Conservation (phyloP, 2,113 vertebrate species). For the Gallinago paraguaiae region DNA sequence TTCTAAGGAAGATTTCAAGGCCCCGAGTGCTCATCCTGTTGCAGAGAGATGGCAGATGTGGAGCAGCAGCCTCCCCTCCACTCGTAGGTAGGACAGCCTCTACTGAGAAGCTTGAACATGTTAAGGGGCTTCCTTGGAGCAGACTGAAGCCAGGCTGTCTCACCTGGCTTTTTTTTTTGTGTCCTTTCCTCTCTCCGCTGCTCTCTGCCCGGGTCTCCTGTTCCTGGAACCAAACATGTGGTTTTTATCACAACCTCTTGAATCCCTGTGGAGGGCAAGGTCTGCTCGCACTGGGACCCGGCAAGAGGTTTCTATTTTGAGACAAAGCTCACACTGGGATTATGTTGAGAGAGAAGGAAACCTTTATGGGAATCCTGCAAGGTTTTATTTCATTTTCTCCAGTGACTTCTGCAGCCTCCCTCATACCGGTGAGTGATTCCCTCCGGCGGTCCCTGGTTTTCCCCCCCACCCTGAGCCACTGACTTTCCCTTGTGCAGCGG, state of each 20-base stretch:
- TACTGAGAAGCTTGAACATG: not conserved
- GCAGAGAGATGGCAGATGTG: accelerated
- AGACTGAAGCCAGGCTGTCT: not conserved
- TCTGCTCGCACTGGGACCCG: not conserved
- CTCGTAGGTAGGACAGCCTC: not conserved
- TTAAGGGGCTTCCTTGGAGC: not conserved
- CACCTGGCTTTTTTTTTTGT: not conserved
- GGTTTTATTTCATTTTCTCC: not conserved
- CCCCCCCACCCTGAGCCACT: not conserved
- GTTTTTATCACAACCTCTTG: not conserved
- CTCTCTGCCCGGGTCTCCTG: not conserved
- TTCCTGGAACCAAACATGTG: not conserved
- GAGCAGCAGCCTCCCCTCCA: not conserved
- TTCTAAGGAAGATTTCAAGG: not conserved
- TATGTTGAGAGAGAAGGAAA: not conserved
- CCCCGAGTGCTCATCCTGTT: not conserved
- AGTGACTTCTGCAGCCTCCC: not conserved
- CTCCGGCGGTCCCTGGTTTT: not conserved
- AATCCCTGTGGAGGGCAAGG: not conserved
- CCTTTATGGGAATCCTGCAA: not conserved
- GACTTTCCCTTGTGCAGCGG: not conserved
- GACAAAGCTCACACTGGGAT: not conserved
- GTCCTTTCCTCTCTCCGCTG: not conserved
- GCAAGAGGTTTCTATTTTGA: not conserved
- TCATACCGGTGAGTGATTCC: not conserved